Evolutionary conservation across 2,797 vertebrate species (phyloP).

Genomic region (Micrastur ruficollis): DNA sequence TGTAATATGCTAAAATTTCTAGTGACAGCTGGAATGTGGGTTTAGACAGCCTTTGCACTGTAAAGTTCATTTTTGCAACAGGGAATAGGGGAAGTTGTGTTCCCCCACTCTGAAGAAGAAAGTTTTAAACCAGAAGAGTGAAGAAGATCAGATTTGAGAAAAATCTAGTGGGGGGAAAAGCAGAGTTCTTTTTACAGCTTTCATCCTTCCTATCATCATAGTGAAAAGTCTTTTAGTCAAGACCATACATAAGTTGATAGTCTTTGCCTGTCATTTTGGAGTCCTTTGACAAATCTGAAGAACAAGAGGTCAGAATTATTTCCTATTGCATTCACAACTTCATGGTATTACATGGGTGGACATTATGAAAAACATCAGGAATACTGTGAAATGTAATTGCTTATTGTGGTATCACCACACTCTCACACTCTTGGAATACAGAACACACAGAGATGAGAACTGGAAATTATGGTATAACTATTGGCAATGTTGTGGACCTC

Average conservation of each 20-base stretch:
- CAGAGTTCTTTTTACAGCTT: neutral
- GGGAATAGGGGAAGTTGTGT: slow-evolving; percentile 26
- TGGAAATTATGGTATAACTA: neutral
- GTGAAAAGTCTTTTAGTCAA: neutral
- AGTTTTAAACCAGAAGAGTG: neutral
- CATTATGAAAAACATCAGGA: neutral
- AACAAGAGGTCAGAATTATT: neutral
- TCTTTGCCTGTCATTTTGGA: neutral
- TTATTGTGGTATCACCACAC: neutral
- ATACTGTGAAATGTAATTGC: neutral
- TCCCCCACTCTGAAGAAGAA: neutral
- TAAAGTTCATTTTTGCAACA: slow-evolving; percentile 40
- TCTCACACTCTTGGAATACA: neutral
- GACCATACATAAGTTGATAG: neutral
- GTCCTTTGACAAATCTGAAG: neutral
- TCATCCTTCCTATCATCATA: neutral
- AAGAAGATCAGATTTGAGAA: neutral
- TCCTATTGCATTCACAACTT: neutral
- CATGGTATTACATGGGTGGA: neutral
- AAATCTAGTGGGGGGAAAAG: neutral
- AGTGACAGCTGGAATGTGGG: slow-evolving; percentile 43
- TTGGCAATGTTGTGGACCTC: neutral
- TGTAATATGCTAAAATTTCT: slow-evolving; percentile 25
- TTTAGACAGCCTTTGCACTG: slow-evolving; percentile 45
- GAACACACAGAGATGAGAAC: neutral